phyloP scores from a whole-genome alignment of 2,888 invertebrate species.

The Hemistola chrysoprasaria region DNA sequence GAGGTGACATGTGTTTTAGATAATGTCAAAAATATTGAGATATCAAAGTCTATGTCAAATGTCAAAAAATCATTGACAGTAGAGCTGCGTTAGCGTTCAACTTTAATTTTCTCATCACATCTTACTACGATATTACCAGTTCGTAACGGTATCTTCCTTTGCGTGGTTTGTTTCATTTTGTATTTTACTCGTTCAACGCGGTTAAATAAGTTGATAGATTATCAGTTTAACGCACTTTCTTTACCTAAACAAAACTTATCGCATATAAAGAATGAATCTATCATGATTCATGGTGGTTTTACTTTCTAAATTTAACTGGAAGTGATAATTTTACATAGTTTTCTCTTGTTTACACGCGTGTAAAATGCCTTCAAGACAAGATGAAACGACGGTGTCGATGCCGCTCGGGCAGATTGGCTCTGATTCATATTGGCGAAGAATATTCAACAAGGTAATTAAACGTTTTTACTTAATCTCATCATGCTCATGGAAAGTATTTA shows the following conservation, averaged over 20 bases:
- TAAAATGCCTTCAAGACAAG: slow-evolving; percentile 64
- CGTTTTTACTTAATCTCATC: neutral
- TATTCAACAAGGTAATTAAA: slow-evolving; percentile 73
- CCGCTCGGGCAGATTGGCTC: slow-evolving; percentile 70
- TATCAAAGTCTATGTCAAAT: too few relatives aligned
- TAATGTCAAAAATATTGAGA: too few relatives aligned
- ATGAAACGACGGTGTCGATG: slow-evolving; percentile 66
- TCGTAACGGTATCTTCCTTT: slow-evolving; percentile 39
- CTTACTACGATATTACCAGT: too few relatives aligned
- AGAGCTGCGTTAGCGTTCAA: too few relatives aligned
- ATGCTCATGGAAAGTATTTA: too few relatives aligned
- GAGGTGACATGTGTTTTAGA: too few relatives aligned
- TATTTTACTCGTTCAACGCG: slow-evolving; percentile 27
- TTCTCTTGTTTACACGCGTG: slow-evolving; percentile 34
- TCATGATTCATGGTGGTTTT: slow-evolving; percentile 40
- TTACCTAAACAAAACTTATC: slow-evolving; percentile 58
- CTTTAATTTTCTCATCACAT: too few relatives aligned
- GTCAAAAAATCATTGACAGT: too few relatives aligned
- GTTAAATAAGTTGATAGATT: slow-evolving; percentile 29
- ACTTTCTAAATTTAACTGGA: slow-evolving; percentile 31
- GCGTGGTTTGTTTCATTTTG: slow-evolving; percentile 28
- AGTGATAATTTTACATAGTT: slow-evolving; percentile 28
- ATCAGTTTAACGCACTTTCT: slow-evolving; percentile 34
- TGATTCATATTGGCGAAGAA: slow-evolving; percentile 74
- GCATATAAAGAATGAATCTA: slow-evolving; percentile 43